phyloP scores from a whole-genome alignment of 2,113 vertebrate species.

The Maccullochella peelii region DNA sequence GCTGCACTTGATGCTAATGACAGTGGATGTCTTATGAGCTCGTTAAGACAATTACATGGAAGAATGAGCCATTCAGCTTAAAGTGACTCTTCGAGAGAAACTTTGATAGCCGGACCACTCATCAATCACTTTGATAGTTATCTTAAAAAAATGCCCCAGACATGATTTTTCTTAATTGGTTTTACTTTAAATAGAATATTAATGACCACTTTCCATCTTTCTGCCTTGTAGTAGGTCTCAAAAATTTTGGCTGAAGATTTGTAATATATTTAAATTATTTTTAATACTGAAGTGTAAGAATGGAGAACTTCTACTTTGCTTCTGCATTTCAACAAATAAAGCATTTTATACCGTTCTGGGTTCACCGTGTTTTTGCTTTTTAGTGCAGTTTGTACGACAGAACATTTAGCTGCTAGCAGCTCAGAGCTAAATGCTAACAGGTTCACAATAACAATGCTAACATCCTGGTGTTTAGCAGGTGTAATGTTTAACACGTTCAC shows the following conservation, averaged over 20 bases:
- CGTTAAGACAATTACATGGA: slow-evolving; percentile 22
- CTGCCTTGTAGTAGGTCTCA: background rate
- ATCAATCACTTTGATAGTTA: slow-evolving; percentile 19
- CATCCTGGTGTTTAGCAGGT: too few relatives aligned
- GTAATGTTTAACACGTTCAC: too few relatives aligned
- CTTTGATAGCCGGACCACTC: background rate
- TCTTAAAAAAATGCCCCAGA: slow-evolving; percentile 24
- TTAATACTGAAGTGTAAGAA: slow-evolving; percentile 62
- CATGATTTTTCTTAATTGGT: slow-evolving; percentile 45
- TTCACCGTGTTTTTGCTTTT: background rate
- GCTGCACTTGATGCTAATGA: slow-evolving; percentile 14
- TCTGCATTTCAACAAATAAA: slow-evolving; percentile 72
- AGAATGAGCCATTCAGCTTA: background rate
- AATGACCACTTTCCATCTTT: background rate
- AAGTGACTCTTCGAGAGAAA: slow-evolving; percentile 2
- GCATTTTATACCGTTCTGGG: slow-evolving; percentile 65
- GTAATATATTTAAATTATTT: slow-evolving; percentile 77
- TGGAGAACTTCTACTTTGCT: slow-evolving; percentile 36
- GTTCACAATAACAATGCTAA: too few relatives aligned
- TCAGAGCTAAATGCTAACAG: too few relatives aligned
- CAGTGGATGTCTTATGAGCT: slow-evolving; percentile 7
- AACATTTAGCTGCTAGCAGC: too few relatives aligned
- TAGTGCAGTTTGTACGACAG: too few relatives aligned
- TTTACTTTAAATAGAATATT: slow-evolving; percentile 11
- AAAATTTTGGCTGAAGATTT: slow-evolving; percentile 48